Evolutionary conservation across 2,797 vertebrate genomes (phyloP).

Genomic region (Sebastes trivittatus): DNA sequence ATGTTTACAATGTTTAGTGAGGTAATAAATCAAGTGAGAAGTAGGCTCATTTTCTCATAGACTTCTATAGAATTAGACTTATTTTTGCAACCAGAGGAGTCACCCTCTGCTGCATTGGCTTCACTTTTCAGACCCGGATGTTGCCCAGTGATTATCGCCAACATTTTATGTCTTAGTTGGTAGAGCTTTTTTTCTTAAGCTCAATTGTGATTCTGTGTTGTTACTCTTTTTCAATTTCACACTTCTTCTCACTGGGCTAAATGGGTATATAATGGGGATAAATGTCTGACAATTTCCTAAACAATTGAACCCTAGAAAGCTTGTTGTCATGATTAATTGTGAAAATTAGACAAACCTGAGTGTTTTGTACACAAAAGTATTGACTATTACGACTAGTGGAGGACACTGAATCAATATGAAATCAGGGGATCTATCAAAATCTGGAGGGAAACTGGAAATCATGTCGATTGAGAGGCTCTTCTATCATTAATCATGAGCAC

Average conservation of each 20-base stretch:
- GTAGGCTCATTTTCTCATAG: no score
- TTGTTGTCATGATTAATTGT: conserved; percentile 41
- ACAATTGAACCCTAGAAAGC: conserved; percentile 27
- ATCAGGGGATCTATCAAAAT: not conserved
- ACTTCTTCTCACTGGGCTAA: not conserved
- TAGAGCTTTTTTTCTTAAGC: not conserved
- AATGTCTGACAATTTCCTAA: conserved; percentile 42
- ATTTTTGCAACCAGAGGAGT: no score
- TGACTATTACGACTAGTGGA: not conserved
- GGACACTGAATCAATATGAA: not conserved
- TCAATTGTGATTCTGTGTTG: not conserved
- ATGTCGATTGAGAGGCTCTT: not conserved
- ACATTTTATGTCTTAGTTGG: not conserved
- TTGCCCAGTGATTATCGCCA: no score
- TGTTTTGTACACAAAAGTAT: conserved; percentile 5
- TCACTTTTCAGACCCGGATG: no score
- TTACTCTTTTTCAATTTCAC: not conserved
- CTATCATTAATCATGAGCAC: not conserved
- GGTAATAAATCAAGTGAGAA: no score
- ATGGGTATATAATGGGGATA: conserved; percentile 32
- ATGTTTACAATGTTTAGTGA: no score
- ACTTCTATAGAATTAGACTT: no score
- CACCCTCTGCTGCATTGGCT: no score
- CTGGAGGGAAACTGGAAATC: not conserved
- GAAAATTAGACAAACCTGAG: conserved; percentile 25